Evolutionary conservation across 2,888 invertebrate genomes (phyloP).

Genomic region (Scaptomyza tumidula): DNA sequence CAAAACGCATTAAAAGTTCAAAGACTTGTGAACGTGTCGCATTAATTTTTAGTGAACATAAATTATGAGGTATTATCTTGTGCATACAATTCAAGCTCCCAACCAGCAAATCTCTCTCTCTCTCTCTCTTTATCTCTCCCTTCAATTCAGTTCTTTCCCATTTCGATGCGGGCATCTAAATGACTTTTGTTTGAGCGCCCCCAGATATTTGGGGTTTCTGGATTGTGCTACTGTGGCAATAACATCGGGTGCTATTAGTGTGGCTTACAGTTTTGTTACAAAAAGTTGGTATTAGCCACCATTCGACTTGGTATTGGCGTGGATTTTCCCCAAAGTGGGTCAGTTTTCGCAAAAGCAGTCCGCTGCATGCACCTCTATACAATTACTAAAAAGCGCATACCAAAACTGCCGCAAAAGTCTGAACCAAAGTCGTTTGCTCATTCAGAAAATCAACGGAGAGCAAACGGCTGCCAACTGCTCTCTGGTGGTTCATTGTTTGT

Average conservation of each 20-base stretch:
- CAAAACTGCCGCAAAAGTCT: conserved; percentile 23
- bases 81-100: conserved; percentile 5
- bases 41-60: conserved; percentile 47
- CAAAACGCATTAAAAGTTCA: conserved; percentile 55
- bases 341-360: conserved; percentile 48
- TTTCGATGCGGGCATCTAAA: conserved; percentile 36
- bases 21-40: conserved; percentile 45
- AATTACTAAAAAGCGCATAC: conserved; percentile 71
- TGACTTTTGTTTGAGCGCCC: conserved; percentile 40
- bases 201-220: conserved; percentile 23
- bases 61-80: conserved; percentile 54
- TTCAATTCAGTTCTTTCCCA: conserved; percentile 22
- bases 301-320: conserved; percentile 10
- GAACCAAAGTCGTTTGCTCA: conserved; percentile 17
- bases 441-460: conserved; percentile 13
- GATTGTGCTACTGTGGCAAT: conserved; percentile 35
- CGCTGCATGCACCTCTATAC: conserved; percentile 50
- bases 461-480: conserved; percentile 19
- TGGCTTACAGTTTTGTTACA: conserved; percentile 34
- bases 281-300: conserved; percentile 20
- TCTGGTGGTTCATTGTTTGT: conserved; percentile 54
- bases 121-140: conserved; percentile 3
- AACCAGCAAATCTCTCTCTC: background rate
- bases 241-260: conserved; percentile 42
- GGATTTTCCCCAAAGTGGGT: conserved; percentile 59